A percentile compares a stretch with the other conserved stretches of the same genome.
Evolutionary conservation across 2,888 invertebrate species (phyloP).

Genomic region (Volucella zonaria): DNA sequence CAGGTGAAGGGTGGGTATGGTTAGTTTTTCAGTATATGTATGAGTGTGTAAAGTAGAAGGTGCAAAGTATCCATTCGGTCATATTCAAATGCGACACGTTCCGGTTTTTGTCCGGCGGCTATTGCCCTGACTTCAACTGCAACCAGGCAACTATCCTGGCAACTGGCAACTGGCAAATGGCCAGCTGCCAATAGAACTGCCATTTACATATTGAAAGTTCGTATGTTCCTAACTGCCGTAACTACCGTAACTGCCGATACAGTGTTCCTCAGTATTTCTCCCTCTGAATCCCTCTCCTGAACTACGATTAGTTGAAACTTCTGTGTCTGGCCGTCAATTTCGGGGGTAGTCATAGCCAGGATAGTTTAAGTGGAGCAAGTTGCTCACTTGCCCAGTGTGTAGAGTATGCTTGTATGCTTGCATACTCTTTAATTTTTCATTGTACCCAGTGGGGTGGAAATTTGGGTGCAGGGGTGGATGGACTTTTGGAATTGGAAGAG

Average conservation of each 20-base stretch:
- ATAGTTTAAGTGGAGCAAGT: conserved; percentile 55
- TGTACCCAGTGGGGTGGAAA: conserved; percentile 35
- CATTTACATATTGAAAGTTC: conserved; percentile 67
- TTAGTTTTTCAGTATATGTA: conserved; percentile 6
- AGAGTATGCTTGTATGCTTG: conserved; percentile 36
- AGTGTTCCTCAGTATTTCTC: conserved; percentile 5
- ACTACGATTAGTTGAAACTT: conserved; percentile 8
- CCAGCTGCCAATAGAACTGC: conserved; percentile 65
- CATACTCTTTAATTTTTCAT: conserved; percentile 66
- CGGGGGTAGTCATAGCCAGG: conserved; percentile 27
- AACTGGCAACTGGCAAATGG: conserved; percentile 50
- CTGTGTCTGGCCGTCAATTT: conserved; percentile 52
- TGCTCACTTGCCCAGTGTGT: conserved; percentile 12
- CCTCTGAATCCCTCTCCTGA: neutral
- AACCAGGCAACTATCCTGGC: conserved; percentile 48
- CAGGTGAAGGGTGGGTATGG: conserved; percentile 16
- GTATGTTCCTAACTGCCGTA: conserved; percentile 43
- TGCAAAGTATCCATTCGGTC: conserved; percentile 62
- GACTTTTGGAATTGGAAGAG: too few species aligned
- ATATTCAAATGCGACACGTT: conserved; percentile 67
- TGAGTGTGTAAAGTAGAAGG: conserved; percentile 28
- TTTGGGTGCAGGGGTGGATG: conserved; percentile 6
- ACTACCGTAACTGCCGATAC: conserved; percentile 17
- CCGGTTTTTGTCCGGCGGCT: conserved; percentile 47
- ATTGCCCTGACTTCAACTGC: conserved; percentile 45